Evolutionary conservation across 2,113 vertebrate genomes (phyloP).

Genomic region (Notothenia rossii): DNA sequence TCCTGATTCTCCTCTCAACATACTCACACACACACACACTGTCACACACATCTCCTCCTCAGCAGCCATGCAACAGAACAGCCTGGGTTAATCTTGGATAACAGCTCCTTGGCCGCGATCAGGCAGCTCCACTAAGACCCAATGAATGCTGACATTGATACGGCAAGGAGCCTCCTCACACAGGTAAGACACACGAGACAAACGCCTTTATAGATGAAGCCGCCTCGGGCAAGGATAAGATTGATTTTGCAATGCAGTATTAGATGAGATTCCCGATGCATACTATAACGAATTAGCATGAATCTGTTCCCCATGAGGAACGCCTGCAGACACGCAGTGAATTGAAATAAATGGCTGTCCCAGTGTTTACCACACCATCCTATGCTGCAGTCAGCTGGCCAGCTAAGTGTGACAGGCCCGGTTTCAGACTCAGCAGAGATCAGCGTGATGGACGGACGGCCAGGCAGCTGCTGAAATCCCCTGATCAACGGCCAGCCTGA

Average conservation of each 20-base stretch:
- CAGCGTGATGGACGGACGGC: slow-evolving; percentile 78
- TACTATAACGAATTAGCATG: slow-evolving; percentile 73
- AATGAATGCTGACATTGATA: slow-evolving; percentile 70
- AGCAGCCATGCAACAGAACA: slow-evolving; percentile 59
- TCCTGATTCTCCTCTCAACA: slow-evolving; percentile 38
- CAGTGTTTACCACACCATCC: slow-evolving; percentile 60
- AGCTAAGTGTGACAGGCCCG: slow-evolving; percentile 70
- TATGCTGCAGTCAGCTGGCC: slow-evolving; percentile 58
- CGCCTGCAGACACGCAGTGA: slow-evolving; percentile 61
- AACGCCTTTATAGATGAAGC: slow-evolving; percentile 61
- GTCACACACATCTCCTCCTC: slow-evolving; percentile 34
- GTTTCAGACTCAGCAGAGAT: slow-evolving; percentile 54
- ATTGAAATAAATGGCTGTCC: slow-evolving; percentile 77
- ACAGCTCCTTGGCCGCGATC: slow-evolving; percentile 68
- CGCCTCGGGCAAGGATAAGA: slow-evolving; percentile 67
- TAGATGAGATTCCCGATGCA: slow-evolving; percentile 73
- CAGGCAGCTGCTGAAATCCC: slow-evolving; percentile 81
- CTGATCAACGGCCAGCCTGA: slow-evolving; percentile 68
- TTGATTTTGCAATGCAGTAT: slow-evolving; percentile 70
- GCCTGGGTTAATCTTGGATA: slow-evolving; percentile 69
- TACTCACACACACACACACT: slow-evolving; percentile 11
- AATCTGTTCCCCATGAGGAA: slow-evolving; percentile 67
- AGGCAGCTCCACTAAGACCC: slow-evolving; percentile 63
- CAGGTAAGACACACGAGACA: slow-evolving; percentile 70
- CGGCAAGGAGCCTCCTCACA: slow-evolving; percentile 50